Evolutionary conservation across 2,888 invertebrate species (phyloP).

Genomic region (Tipula unca): DNA sequence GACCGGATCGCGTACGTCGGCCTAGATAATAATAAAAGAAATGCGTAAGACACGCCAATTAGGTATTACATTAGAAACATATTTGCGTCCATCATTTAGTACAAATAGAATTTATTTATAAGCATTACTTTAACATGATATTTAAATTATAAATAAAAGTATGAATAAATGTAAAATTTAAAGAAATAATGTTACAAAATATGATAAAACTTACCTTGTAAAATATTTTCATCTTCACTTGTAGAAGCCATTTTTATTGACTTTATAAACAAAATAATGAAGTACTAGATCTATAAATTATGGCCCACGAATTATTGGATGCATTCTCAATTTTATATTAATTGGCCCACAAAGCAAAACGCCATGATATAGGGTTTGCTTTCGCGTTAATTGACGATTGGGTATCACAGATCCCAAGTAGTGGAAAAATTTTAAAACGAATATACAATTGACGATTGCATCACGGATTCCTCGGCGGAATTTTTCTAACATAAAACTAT

Average conservation of each 20-base stretch:
- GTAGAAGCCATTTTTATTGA: conserved; percentile 39
- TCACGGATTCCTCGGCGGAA: no score
- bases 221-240: conserved; percentile 37
- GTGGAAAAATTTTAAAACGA: no score
- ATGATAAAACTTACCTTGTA: conserved; percentile 31
- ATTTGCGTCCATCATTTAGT: background rate
- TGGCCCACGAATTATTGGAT: background rate
- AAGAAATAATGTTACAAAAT: background rate
- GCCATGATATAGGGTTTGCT: no score
- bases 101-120: background rate
- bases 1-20: conserved; percentile 50
- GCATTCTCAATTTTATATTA: background rate
- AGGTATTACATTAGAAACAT: background rate
- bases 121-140: background rate
- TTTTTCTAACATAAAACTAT: no score
- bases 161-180: background rate
- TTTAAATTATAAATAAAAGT: background rate
- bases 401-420: no score
- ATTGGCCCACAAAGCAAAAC: background rate
- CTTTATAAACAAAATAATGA: background rate
- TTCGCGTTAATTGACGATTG: no score
- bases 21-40: conserved; percentile 33
- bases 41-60: background rate
- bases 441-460: no score
- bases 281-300: background rate